Base-by-base conservation (phyloP, 2,113 vertebrate genomes). In the Alouatta palliata region DNA sequence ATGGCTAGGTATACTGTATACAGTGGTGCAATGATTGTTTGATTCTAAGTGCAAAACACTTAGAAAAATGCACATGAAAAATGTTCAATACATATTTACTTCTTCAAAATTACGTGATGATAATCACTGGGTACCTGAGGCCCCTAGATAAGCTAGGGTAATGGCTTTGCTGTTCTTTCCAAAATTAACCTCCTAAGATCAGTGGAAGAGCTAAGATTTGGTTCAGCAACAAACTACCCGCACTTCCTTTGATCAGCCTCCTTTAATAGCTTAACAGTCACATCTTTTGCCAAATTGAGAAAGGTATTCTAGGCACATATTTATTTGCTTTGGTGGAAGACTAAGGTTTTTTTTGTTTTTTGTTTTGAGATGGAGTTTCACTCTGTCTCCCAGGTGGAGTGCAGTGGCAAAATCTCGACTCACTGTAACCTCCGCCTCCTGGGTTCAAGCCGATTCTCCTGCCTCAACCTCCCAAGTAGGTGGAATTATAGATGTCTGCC, bases 281-380 rank as follows among this genome's bases (percentile, higher is more conserved):
- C 32, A 86, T 66, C 17, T 37, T 90, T 35, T 91, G 32, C 43
- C 70, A 82, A 66, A 85, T 6, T 54, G 61, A 35, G 25, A 70
- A 87, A 80, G 86, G 54, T 66, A 85, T 91, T 87, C 73, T 79
- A 91, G 79, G 76, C 47, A 95, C 43, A 52, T 2, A 35, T 80
- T 79, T 87, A 45, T 77, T 91, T 92, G 21, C 68, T 95, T 82
- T 85, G n/a, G 25, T 54, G 92, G 58, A 87, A 94, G 40, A 45
- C 49, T 77, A 93, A 94, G 45, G 43, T 94, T 97, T 83, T 64
- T 64, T 32, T 32, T 30, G 61, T 61, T 61, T 61, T 58, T 64
- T 64, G 61, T 64, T 64, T 64, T 64, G 27, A 64, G 27, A 64
- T 12, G 30, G 27, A 64, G 61, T 32, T 12, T 64, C 27, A 0